These are phyloP conservation scores for Diceros bicornis DNA, from an alignment of 2,797 vertebrate genomes.

Conservation along the genomic window DNA sequence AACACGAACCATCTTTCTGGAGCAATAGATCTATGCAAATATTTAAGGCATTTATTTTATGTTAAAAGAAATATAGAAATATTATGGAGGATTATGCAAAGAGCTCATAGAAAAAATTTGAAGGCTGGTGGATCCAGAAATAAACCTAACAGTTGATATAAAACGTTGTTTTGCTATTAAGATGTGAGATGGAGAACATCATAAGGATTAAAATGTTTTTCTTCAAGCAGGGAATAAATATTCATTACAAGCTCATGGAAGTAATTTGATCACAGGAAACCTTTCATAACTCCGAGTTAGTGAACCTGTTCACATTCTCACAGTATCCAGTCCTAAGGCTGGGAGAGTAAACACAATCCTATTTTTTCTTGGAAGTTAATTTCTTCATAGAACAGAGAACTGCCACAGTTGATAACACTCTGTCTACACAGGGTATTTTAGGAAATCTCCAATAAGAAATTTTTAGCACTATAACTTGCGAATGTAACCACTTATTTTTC, in stretches of 20 bases:
- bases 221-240: neutral
- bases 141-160: neutral
- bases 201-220: neutral
- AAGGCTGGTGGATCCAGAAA: neutral
- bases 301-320: too few relatives aligned
- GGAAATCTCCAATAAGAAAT: neutral
- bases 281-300: fast-evolving
- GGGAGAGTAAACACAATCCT: neutral
- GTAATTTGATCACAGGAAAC: neutral
- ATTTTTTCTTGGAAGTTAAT: neutral
- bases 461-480: neutral
- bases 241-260: neutral
- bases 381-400: neutral
- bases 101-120: neutral
- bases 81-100: neutral
- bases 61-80: neutral
- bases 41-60: neutral
- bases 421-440: neutral
- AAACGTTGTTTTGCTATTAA: neutral
- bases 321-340: neutral
- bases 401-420: neutral
- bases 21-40: neutral
- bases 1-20: neutral
- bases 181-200: neutral
- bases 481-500: neutral